A percentile compares a stretch with the other conserved stretches of the same genome.
Conservation (phyloP, 2,113 vertebrate genomes). For the Pseudolaguvia tuberculata region DNA sequence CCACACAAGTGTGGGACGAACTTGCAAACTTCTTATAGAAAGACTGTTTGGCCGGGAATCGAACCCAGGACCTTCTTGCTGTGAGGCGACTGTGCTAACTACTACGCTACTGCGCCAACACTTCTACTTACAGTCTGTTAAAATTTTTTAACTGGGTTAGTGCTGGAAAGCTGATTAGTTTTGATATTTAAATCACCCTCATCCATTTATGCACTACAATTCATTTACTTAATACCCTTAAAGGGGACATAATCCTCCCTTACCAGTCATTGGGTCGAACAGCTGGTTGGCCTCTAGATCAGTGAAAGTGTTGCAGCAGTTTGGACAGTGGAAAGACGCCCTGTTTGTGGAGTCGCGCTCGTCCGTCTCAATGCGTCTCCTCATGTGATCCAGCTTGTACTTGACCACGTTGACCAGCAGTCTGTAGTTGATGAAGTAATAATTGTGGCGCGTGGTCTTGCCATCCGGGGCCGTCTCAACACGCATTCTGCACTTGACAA, state of each 20-base stretch:
- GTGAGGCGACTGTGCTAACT: too few relatives aligned
- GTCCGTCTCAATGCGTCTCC: constrained; percentile 93
- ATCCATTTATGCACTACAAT: neutral
- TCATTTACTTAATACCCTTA: neutral
- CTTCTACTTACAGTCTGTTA: too few relatives aligned
- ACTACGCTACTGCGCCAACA: too few relatives aligned
- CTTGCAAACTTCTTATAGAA: too few relatives aligned
- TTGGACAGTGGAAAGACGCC: constrained; percentile 92
- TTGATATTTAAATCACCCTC: neutral
- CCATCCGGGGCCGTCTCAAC: constrained; percentile 92
- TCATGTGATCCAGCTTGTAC: constrained; percentile 98
- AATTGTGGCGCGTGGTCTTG: constrained; percentile 95
- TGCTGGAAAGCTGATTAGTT: too few relatives aligned
- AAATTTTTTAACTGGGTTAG: too few relatives aligned
- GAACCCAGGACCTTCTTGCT: too few relatives aligned
- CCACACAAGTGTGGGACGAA: too few relatives aligned
- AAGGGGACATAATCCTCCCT: constrained; percentile 33
- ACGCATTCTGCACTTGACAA: constrained; percentile 96
- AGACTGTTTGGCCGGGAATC: too few relatives aligned
- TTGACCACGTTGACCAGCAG: constrained; percentile 96
- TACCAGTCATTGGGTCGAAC: constrained; percentile 91
- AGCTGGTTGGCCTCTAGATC: constrained; percentile 97
- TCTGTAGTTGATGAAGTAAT: constrained; percentile 97
- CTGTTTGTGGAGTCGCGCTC: constrained; percentile 95
- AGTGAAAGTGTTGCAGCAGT: constrained; percentile 91